phyloP scores from a whole-genome alignment of 2,113 vertebrate species.

The Rhynchomys soricoides region DNA sequence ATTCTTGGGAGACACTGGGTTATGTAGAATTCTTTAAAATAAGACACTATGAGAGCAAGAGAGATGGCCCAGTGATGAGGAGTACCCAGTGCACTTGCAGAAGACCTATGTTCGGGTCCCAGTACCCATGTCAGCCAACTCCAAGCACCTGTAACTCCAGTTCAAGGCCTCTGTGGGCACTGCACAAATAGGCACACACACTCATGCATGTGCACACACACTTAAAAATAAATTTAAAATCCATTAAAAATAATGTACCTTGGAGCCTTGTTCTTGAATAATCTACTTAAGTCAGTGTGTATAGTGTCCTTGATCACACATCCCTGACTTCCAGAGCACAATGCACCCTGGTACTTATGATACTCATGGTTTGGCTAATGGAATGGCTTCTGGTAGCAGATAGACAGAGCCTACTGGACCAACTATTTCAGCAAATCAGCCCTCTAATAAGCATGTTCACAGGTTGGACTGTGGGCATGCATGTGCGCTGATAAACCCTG shows the following conservation, averaged over 20 bases:
- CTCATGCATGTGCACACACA: not conserved
- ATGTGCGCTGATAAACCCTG: not conserved
- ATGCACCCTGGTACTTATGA: not conserved
- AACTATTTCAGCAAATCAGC: not conserved
- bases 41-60: not conserved
- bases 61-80: not conserved
- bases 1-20: not conserved
- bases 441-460: not conserved
- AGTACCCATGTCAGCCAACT: not conserved
- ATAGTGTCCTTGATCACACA: rapidly evolving
- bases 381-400: not conserved
- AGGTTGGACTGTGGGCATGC: not conserved
- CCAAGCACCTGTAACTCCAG: not conserved
- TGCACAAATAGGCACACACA: not conserved
- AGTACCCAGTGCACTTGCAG: not conserved
- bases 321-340: not conserved
- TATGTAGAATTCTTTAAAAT: not conserved
- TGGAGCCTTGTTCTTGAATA: not conserved
- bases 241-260: not conserved
- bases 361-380: not conserved
- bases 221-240: not conserved
- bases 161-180: not conserved
- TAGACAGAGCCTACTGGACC: not conserved
- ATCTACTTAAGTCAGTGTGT: not conserved
- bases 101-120: not conserved